Conservation (phyloP, 2,113 vertebrate species). For the Pterophyllum scalare region DNA sequence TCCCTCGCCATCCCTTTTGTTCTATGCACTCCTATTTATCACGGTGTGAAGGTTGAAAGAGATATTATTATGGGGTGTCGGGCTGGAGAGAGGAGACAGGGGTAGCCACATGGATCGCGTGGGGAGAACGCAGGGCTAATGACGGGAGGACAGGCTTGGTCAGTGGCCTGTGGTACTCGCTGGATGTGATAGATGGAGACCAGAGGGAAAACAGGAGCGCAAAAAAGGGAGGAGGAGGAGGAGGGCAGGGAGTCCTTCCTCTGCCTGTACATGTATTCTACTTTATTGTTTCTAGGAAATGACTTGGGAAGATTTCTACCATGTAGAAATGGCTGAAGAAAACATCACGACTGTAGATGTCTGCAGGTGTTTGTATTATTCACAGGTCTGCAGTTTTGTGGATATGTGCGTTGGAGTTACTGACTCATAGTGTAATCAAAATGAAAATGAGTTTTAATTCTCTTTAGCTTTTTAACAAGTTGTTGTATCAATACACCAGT, state of each 20-base stretch:
- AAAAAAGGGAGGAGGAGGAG: constrained; percentile 7
- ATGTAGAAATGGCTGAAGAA: background rate
- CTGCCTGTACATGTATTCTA: constrained; percentile 47
- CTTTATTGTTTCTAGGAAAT: constrained; percentile 62
- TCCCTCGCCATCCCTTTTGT: constrained; percentile 91
- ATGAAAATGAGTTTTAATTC: background rate
- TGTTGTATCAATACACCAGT: too few relatives aligned
- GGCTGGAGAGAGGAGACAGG: constrained; percentile 99
- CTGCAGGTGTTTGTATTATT: background rate
- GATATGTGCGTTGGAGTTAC: background rate
- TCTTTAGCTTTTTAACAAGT: background rate
- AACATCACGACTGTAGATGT: background rate
- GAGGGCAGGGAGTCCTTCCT: constrained; percentile 40
- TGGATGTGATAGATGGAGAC: constrained; percentile 98
- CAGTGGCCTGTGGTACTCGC: constrained; percentile 97
- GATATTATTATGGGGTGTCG: constrained; percentile 98
- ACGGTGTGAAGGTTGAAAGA: constrained; percentile 99
- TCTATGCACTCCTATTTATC: constrained; percentile 99
- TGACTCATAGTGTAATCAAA: background rate
- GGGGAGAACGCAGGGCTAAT: constrained; percentile 97
- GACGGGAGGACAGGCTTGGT: constrained; percentile 99
- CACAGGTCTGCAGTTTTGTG: background rate
- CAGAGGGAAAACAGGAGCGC: constrained; percentile 57
- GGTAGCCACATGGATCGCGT: constrained; percentile 99
- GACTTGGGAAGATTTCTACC: constrained; percentile 32